phyloP scores from a whole-genome alignment of 2,113 vertebrate genomes.

The Litocranius walleri region DNA sequence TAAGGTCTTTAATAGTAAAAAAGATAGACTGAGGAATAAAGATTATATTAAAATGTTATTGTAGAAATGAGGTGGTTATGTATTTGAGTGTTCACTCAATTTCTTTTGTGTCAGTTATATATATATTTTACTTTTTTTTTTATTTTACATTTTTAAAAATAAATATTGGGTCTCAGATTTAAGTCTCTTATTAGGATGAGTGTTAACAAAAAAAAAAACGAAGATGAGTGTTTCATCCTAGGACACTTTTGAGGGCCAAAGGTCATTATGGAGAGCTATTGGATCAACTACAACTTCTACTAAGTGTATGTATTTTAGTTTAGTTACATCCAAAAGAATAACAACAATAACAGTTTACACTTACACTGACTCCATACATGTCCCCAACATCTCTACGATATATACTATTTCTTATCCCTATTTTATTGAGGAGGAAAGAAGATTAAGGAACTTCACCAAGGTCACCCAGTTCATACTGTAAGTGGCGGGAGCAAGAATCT shows the following conservation, averaged over 20 bases:
- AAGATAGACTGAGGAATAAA: background rate
- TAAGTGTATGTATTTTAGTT: background rate
- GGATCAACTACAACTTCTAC: background rate
- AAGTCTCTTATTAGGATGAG: background rate
- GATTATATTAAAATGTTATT: background rate
- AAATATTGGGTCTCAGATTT: background rate
- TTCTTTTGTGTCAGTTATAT: background rate
- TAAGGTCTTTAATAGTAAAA: background rate
- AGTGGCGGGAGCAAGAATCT: background rate
- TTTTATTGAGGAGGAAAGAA: background rate
- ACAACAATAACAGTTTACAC: background rate
- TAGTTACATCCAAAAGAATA: background rate
- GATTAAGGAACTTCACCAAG: slow-evolving; percentile 1
- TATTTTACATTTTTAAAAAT: background rate
- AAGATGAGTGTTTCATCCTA: background rate
- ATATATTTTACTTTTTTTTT: background rate
- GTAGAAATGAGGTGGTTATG: background rate
- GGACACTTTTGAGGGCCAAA: background rate
- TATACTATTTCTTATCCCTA: background rate
- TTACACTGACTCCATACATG: background rate
- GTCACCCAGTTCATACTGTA: background rate
- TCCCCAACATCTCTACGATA: background rate
- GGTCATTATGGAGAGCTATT: background rate
- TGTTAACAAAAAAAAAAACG: background rate
- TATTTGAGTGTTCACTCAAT: background rate